phyloP scores from a whole-genome alignment of 1,140 invertebrate species.

The Batillaria attramentaria region DNA sequence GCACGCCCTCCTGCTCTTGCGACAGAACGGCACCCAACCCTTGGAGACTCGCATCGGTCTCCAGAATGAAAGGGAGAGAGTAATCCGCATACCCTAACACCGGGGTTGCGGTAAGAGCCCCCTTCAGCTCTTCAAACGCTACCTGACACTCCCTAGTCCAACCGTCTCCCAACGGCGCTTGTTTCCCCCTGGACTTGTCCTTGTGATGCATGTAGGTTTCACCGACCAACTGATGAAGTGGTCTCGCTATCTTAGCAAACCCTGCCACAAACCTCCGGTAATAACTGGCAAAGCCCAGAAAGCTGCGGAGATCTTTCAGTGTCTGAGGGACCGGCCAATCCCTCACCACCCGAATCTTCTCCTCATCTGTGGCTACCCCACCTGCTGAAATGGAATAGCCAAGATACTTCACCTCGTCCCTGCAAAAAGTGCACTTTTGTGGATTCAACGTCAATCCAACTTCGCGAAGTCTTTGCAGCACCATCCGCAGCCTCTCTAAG shows the following conservation, averaged over 20 bases:
- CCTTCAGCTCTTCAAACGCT: constrained; percentile 45
- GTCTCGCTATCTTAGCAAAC: constrained; percentile 58
- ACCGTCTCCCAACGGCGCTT: constrained; percentile 9
- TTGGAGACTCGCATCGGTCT: constrained; percentile 45
- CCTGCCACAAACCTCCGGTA: constrained; percentile 67
- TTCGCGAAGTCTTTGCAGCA: constrained; percentile 49
- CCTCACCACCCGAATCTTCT: constrained; percentile 63
- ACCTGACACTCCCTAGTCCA: constrained; percentile 28
- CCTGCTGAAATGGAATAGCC: constrained; percentile 47
- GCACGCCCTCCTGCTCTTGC: constrained; percentile 43
- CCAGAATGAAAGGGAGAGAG: constrained; percentile 43
- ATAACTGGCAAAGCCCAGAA: constrained; percentile 72
- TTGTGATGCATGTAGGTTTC: neutral
- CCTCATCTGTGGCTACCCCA: constrained; percentile 62
- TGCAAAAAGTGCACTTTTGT: constrained; percentile 44
- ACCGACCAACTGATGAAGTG: constrained; percentile 51
- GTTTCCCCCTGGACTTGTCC: neutral
- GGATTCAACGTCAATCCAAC: constrained; percentile 40
- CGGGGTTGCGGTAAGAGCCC: constrained; percentile 11
- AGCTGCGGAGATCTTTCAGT: constrained; percentile 66
- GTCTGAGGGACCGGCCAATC: constrained; percentile 39
- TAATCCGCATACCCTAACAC: constrained; percentile 40
- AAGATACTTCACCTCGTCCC: constrained; percentile 30
- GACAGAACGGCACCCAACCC: constrained; percentile 56
- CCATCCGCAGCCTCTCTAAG: constrained; percentile 39